Evolutionary conservation across 1,140 invertebrate species (phyloP), one percentile per base, ranked within the genome.

Genomic region (Drosophila nasuta): DNA sequence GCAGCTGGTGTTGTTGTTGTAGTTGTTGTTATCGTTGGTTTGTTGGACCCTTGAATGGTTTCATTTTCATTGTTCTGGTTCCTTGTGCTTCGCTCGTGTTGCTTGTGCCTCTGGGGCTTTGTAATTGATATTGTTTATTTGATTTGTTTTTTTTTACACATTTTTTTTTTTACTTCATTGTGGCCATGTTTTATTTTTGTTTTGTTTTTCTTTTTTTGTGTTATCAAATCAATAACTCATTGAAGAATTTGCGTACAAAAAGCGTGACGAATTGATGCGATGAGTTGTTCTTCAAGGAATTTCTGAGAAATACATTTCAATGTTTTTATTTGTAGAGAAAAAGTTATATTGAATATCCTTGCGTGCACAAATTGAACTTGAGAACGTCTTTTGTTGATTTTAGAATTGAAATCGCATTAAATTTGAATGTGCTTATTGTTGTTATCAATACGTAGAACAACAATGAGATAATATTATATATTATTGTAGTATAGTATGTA

Each of bases 81-180:
- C 51, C 15, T 49, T 67, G 51, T 54, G 33, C 59, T 70, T 45
- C 38, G 38, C 77, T 71, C 68, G 33, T 54, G 13, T 43, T 43
- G n/a, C 41, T 54, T 79, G 75, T 65, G 86, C 76, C 80, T 88
- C 77, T 80, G 70, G 69, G 70, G 48, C 41, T 81, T 82, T 79
- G 82, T 86, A 81, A 89, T 78, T 85, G 85, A 88, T 88, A 88
- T 81, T 81, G 78, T 88, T 88, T 58, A 71, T 46, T 67, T 56
- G 58, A 43, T 66, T 71, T 59, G 56, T 33, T 52, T 70, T 63
- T 25, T 25, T 11, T 28, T 68, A 17, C 8, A 46, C 15, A 56
- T 15, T 17, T 20, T 25, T 25, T 56, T 57, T 57, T 35, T 13
- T 41, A 45, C 3, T 41, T 15, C n/a, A 17, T 67, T 51, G 60